Evolutionary conservation across 2,797 vertebrate genomes (phyloP), one percentile per base, ranked within the genome.

Genomic region (Thunnus albacares): DNA sequence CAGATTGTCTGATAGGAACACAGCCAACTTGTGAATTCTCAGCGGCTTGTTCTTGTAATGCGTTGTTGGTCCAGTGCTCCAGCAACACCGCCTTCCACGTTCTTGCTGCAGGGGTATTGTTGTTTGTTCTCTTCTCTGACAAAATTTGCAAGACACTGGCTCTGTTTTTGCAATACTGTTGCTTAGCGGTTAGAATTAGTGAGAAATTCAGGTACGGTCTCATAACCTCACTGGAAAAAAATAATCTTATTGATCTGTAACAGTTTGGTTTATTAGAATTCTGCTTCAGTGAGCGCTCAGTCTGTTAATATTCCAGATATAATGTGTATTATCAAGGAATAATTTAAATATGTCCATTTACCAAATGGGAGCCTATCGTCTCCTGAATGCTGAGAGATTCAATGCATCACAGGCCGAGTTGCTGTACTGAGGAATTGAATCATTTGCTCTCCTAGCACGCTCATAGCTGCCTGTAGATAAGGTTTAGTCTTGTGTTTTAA

Each of bases 401-500:
- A 71, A 72, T 79, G 71, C 83, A 82, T 85, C 85, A 64, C 61
- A 63, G 77, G 75, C 58, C 35, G 74, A 75, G 72, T 78, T 67
- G 58, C 70, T 71, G 60, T 65, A 79, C 55, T 45, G 80, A 77
- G 70, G 69, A 89, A 79, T 77, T 79, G 76, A 85, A 83, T 89
- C 68, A 86, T 92, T 90, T 87, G 82, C 87, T 92, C 81, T 88
- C 86, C 79, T 83, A 58, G 85, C 92, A 91, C 72, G 82, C 89
- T 92, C 88, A 80, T 75, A 87, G 79, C 85, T 79, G 82, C 88
- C 80, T 77, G 76, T 82, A 93, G 90, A 93, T 93, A 90, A 90
- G 87, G 75, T 83, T 92, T 92, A 90, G 87, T 91, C 87, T 90
- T 87, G 83, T 92, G 87, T 88, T 92, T 91, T 82, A 83, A 90